These are phyloP conservation scores for Caenorhabditis brenneri DNA, from an alignment of 1,140 invertebrate species.

Conservation along the genomic window DNA sequence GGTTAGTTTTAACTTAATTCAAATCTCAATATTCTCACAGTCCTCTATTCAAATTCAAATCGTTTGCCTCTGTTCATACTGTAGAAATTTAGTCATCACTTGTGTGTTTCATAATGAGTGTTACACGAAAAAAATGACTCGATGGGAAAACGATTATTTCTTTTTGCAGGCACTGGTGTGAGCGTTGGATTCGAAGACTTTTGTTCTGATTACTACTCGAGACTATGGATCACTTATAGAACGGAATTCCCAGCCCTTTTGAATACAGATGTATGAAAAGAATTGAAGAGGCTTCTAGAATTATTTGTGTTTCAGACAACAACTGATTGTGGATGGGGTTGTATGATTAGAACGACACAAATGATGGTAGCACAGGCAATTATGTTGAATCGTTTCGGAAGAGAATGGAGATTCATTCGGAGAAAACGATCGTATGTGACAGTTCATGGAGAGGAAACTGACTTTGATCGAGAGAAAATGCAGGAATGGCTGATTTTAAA, in stretches of 20 bases:
- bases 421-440: background rate
- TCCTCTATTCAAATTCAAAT: background rate
- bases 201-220: conserved; percentile 77
- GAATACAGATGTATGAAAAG: conserved; percentile 46
- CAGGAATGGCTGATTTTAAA: conserved; percentile 45
- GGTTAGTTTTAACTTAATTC: background rate
- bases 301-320: conserved; percentile 79
- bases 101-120: background rate
- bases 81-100: background rate
- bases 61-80: background rate
- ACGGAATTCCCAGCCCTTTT: conserved; percentile 80
- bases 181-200: conserved; percentile 46
- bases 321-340: conserved; percentile 86
- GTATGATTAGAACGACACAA: conserved; percentile 86
- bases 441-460: background rate
- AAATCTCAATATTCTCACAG: background rate
- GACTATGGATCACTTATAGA: conserved; percentile 83
- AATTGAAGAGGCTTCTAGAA: conserved; percentile 59
- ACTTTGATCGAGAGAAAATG: background rate
- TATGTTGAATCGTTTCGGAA: conserved; percentile 80
- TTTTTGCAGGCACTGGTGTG: conserved; percentile 1
- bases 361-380: conserved; percentile 84
- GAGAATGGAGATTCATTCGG: conserved; percentile 73
- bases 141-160: background rate
- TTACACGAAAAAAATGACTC: background rate